Percentiles rank a stretch among this genome's conserved stretches.
phyloP scores from a whole-genome alignment of 2,797 vertebrate genomes.

The Gephyroberyx darwinii region DNA sequence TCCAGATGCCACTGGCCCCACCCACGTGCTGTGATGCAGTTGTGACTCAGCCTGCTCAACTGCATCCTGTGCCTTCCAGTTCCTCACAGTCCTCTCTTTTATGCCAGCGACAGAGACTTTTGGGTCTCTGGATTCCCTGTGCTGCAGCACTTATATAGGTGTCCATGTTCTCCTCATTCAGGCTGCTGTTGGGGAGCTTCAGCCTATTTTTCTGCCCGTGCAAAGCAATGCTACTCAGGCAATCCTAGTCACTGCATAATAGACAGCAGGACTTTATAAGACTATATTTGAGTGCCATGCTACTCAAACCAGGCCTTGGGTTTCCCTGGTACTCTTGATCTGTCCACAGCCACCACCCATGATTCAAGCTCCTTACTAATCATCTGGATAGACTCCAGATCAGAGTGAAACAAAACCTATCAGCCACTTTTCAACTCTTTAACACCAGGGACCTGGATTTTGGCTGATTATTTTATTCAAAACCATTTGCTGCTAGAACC shows the following conservation, averaged over 20 bases:
- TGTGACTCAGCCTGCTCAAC: constrained; percentile 45
- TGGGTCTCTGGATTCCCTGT: constrained; percentile 49
- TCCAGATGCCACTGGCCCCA: constrained; percentile 68
- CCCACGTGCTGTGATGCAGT: constrained; percentile 56
- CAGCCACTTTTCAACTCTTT: too few species aligned
- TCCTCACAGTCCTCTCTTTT: constrained; percentile 51
- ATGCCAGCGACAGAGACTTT: constrained; percentile 51
- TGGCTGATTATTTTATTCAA: neutral
- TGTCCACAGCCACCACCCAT: neutral
- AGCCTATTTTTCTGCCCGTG: too few species aligned
- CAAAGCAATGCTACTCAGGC: too few species aligned
- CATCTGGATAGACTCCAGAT: too few species aligned
- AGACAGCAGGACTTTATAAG: constrained; percentile 27
- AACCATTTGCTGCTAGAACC: constrained; percentile 8
- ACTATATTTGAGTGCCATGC: too few species aligned
- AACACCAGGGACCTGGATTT: too few species aligned
- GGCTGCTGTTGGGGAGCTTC: neutral
- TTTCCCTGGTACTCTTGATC: constrained; percentile 1
- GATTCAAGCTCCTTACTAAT: neutral
- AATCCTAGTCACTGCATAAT: neutral
- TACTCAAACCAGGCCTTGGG: neutral
- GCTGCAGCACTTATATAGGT: constrained; percentile 44
- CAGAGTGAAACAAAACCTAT: neutral
- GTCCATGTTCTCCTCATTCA: constrained; percentile 42
- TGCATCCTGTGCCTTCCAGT: constrained; percentile 23